Evolutionary conservation across 1,140 invertebrate species (phyloP).

Genomic region (Trichonephila inaurata): DNA sequence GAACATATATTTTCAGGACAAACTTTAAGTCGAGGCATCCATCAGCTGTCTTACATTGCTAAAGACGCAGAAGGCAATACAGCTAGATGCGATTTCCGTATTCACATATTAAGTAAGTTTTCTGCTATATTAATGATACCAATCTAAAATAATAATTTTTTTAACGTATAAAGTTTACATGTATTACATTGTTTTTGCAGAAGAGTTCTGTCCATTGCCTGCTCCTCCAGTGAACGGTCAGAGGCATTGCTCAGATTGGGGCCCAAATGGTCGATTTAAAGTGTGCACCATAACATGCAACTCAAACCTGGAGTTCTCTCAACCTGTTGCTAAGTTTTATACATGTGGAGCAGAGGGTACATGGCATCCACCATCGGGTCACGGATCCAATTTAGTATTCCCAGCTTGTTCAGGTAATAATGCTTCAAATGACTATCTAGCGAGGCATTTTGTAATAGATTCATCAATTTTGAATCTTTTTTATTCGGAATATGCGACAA

Average conservation of each 20-base stretch:
- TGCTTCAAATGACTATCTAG: neutral
- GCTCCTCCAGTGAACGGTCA: slow-evolving; percentile 93
- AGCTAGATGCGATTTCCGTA: slow-evolving; percentile 95
- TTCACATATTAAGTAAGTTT: slow-evolving; percentile 92
- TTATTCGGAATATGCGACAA: no score
- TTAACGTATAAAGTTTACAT: neutral
- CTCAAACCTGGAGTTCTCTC: slow-evolving; percentile 91
- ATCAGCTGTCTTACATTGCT: slow-evolving; percentile 96
- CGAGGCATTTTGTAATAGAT: no score
- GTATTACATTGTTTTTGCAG: slow-evolving; percentile 81
- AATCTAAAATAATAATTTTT: neutral
- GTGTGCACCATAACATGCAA: slow-evolving; percentile 93
- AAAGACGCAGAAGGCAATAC: slow-evolving; percentile 94
- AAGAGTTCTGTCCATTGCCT: slow-evolving; percentile 93
- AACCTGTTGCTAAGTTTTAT: slow-evolving; percentile 95
- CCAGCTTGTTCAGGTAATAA: slow-evolving; percentile 91
- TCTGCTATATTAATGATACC: neutral
- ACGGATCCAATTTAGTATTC: slow-evolving; percentile 89
- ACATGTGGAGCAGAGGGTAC: slow-evolving; percentile 97
- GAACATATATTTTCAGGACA: slow-evolving; percentile 81
- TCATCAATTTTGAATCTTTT: no score
- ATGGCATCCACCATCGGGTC: slow-evolving; percentile 93
- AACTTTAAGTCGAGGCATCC: slow-evolving; percentile 94
- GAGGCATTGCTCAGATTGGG: slow-evolving; percentile 97
- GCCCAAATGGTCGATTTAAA: slow-evolving; percentile 87